Base-by-base conservation (phyloP, 1,140 invertebrate species). In the Epicauta chinensis region DNA sequence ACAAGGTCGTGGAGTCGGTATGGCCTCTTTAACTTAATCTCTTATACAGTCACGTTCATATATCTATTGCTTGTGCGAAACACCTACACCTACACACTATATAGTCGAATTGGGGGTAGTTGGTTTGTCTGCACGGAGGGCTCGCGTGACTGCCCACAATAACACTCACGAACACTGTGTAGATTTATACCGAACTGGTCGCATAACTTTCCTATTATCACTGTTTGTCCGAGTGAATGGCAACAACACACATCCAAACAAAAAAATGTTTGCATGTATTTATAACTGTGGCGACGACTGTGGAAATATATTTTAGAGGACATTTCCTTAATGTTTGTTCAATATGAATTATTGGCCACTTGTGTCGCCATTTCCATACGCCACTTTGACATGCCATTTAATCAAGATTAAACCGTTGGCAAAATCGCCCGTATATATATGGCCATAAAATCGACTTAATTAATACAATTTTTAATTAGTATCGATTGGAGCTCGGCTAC, bases 171-270 rank as follows among this genome's bases (percentile, higher is more conserved):
- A 59, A 56, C 53, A 44, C 53, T 44, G 23, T 43, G 38, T 43
- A 59, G 57, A 59, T 59, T 59, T 59, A 59, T 59, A 36, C 44
- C 39, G 36, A 16, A 36, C 34, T 41, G 36, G 31, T 37, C 23
- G 50, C 57, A 59, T 59, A 59, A 59, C 57, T 59, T 40, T 55
- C 43, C 48, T 55, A 59, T 59, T 59, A 59, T 59, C 57, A 59
- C 48, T 51, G 47, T 55, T 53, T 51, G 49, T 44, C 53, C 47
- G 35, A 51, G 43, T 35, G 46, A 55, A 55, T 44, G 53, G 45
- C 46, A 55, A 40, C 48, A 55, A 23, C 17, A 23, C 23, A 23
- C 23, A 23, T 23, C 4, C 7, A 23, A 7, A 23, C 23, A 23
- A 23, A 23, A 23, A 23, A 23, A 23, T 23, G 23, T 23, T 41